Conservation (phyloP, 2,797 vertebrate species). For the Rhynchonycteris naso region DNA sequence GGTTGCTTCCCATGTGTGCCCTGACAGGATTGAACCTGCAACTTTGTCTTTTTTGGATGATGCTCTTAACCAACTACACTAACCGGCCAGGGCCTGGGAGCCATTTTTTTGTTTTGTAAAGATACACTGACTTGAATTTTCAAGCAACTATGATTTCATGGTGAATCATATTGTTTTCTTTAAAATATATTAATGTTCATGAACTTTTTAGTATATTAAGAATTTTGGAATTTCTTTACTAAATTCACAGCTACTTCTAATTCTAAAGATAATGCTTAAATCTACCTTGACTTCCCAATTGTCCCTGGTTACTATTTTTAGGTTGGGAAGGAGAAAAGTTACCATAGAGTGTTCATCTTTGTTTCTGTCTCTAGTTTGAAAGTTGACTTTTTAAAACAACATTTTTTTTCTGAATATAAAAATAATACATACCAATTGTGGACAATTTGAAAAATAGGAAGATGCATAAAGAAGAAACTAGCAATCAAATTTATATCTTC, state of each 20-base stretch:
- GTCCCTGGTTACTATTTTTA: background rate
- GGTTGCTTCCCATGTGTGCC: too few relatives aligned
- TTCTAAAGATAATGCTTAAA: slow-evolving; percentile 38
- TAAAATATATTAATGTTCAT: slow-evolving; percentile 32
- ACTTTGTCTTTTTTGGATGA: too few relatives aligned
- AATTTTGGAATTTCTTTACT: background rate
- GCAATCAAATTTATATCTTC: background rate
- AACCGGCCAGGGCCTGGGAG: too few relatives aligned
- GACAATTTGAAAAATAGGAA: slow-evolving; percentile 18
- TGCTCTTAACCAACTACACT: too few relatives aligned
- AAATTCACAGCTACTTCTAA: slow-evolving; percentile 36
- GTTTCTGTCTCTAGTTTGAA: slow-evolving; percentile 46
- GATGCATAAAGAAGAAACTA: slow-evolving; percentile 13
- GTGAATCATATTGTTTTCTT: slow-evolving; percentile 30
- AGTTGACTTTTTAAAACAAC: slow-evolving; percentile 32
- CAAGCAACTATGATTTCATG: slow-evolving; percentile 29
- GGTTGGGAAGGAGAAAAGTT: background rate
- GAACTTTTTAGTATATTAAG: background rate
- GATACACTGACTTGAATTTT: slow-evolving; percentile 21
- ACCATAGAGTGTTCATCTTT: background rate
- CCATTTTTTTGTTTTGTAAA: background rate
- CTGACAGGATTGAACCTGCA: too few relatives aligned
- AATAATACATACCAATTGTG: background rate
- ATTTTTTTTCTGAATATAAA: slow-evolving; percentile 1
- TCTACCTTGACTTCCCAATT: background rate